phyloP scores from a whole-genome alignment of 2,113 vertebrate species.

The Sander vitreus region DNA sequence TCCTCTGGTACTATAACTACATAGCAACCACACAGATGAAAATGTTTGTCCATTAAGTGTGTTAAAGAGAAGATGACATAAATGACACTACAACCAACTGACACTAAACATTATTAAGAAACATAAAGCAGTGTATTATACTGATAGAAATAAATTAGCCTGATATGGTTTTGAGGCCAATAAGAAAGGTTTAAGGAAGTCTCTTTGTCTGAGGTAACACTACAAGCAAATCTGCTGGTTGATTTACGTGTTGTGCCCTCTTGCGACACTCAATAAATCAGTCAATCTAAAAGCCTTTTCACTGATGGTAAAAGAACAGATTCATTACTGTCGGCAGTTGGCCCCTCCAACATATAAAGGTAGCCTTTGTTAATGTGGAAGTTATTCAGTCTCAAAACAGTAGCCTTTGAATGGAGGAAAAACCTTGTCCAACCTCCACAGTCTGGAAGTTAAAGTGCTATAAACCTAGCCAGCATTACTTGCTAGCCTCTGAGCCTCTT shows the following conservation, averaged over 20 bases:
- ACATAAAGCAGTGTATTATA: not conserved
- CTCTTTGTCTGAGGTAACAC: not conserved
- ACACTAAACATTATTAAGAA: not conserved
- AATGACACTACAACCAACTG: not conserved
- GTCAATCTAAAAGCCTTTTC: slow-evolving; percentile 14
- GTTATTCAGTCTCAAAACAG: not conserved
- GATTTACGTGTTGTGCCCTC: slow-evolving; percentile 9
- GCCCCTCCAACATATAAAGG: not conserved
- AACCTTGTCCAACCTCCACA: not conserved
- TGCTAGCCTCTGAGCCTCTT: not conserved
- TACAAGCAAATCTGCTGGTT: not conserved
- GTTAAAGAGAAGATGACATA: not conserved
- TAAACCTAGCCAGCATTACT: not conserved
- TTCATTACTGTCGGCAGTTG: not conserved
- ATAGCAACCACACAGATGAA: slow-evolving; percentile 28
- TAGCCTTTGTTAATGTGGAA: slow-evolving; percentile 12
- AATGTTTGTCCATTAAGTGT: not conserved
- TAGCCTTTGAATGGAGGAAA: not conserved
- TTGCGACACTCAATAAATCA: slow-evolving; percentile 1
- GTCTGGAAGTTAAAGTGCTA: not conserved
- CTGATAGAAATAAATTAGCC: not conserved
- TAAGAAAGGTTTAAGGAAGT: not conserved
- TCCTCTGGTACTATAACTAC: slow-evolving; percentile 6
- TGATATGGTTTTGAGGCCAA: not conserved
- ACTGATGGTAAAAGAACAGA: slow-evolving; percentile 11